Base-by-base conservation (phyloP, 2,888 invertebrate species). In the Xestia ashworthii region DNA sequence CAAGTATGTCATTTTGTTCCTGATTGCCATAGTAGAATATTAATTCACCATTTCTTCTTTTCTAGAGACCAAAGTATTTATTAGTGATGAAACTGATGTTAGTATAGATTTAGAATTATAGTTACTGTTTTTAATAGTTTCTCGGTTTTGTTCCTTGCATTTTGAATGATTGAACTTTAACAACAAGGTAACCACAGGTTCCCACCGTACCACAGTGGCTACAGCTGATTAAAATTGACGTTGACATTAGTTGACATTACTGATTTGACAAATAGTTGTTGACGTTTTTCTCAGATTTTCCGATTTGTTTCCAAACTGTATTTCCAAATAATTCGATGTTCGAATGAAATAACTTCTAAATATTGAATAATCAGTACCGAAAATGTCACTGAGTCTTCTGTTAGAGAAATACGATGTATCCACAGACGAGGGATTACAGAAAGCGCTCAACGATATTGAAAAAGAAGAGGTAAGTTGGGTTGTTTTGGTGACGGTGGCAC, bases 381-480 rank as follows among this genome's bases (percentile, higher is more conserved):
- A 41, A 66, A 95, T 95, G 95, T 94, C 95, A 8, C 78, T 96
- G 80, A 90, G 94, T 70, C 90, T 96, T 53, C 89, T 96, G 32
- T 89, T 96, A 84, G 96, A 96, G 83, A 96, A 96, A 85, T 96
- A 96, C 80, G 96, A 96, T 90, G 95, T 96, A 3, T 96, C 97
- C 74, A 97, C 97, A 64, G 97, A 97, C 73, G 97, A 97, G 84
- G 97, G 97, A 64, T 95, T 98, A 76, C 97, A 97, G 86, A 95
- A 96, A 87, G 97, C 97, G 65, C 94, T 97, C 69, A 94, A 95
- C 81, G 97, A 97, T 90, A 96, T 97, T 65, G 97, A 97, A 90
- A 94, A 96, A 87, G 97, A 97, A 93, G 97, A 97, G 95, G 97
- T 97, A 92, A 87, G 81, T 88, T 48, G 25, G 11, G 46, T 74